These are phyloP conservation scores for Regulus satrapa DNA, from an alignment of 2,113 vertebrate genomes.

Conservation along the genomic window DNA sequence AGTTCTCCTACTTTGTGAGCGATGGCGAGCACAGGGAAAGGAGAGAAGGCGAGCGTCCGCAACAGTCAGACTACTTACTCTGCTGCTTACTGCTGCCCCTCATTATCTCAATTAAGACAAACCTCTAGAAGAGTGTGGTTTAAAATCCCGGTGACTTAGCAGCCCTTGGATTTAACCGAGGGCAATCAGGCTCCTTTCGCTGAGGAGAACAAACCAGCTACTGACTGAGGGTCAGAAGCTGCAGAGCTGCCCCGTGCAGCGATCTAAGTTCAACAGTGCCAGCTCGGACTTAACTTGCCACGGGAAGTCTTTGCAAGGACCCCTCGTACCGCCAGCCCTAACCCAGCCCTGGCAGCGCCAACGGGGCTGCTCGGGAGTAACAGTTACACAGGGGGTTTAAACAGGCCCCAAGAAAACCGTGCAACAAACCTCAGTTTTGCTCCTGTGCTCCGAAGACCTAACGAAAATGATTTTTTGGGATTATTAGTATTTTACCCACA, in stretches of 20 bases:
- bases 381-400: not conserved
- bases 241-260: not conserved
- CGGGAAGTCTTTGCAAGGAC: accelerated
- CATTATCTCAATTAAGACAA: constrained; percentile 51
- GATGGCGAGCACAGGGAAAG: not conserved
- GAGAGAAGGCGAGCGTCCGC: not conserved
- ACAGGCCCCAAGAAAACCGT: not conserved
- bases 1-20: not conserved
- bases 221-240: not conserved
- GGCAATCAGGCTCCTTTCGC: not conserved
- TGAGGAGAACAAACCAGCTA: not conserved
- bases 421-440: not conserved
- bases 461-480: not conserved
- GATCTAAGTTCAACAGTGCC: accelerated
- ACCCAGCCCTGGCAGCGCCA: too few relatives aligned
- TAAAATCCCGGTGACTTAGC: not conserved
- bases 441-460: not conserved
- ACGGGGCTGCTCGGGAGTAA: not conserved
- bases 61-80: not conserved
- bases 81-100: constrained; percentile 3
- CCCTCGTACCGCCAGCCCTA: accelerated
- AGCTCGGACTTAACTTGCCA: accelerated
- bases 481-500: not conserved
- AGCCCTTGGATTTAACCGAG: not conserved
- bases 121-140: constrained; percentile 14